Evolutionary conservation across 2,113 vertebrate species (phyloP).

Genomic region (Muscicapa adusta): DNA sequence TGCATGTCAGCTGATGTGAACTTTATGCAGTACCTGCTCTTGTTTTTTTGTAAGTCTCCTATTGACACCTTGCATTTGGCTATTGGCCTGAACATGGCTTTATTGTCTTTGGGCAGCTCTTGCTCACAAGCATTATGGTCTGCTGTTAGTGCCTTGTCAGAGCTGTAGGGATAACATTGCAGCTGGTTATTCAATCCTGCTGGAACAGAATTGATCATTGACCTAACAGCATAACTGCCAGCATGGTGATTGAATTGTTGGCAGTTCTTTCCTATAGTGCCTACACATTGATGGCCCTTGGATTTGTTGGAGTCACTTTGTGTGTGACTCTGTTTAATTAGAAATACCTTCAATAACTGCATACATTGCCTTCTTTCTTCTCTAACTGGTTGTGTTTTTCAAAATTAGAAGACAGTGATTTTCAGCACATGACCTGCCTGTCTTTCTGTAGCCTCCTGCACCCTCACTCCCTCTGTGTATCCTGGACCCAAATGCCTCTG

Average conservation of each 20-base stretch:
- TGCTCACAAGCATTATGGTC: background rate
- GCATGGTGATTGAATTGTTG: background rate
- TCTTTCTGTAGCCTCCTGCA: background rate
- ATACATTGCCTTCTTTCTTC: background rate
- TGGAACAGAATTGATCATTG: conserved; percentile 19
- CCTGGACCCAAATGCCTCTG: background rate
- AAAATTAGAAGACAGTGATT: background rate
- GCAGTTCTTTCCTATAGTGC: background rate
- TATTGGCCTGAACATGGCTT: background rate
- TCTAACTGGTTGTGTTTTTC: background rate
- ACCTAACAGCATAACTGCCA: background rate
- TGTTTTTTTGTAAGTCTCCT: background rate
- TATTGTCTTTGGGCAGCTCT: background rate
- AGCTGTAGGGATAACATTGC: background rate
- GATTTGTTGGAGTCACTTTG: background rate
- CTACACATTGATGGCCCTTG: background rate
- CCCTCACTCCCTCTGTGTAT: fast-evolving
- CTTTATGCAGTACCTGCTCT: background rate
- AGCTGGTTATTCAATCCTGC: background rate
- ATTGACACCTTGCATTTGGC: background rate
- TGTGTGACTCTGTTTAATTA: background rate
- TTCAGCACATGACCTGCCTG: background rate
- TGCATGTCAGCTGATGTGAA: background rate
- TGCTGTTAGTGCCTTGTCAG: conserved; percentile 13
- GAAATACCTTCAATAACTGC: background rate